Base-by-base conservation (phyloP, 2,888 invertebrate genomes). In the Drosophila vallismaia region DNA sequence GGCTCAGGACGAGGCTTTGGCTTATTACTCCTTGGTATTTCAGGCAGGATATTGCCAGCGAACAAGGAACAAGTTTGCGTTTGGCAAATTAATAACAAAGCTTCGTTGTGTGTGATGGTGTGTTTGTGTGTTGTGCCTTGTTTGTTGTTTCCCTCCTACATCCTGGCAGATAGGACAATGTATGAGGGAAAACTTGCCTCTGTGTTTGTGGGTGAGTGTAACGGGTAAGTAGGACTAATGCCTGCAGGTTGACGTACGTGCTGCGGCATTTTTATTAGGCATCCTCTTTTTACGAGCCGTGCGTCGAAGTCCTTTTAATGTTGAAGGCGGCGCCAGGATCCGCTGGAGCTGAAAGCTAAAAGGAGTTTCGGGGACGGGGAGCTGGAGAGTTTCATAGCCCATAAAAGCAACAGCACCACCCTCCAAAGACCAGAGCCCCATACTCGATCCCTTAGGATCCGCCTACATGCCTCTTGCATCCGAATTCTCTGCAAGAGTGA, bases 181-280 rank as follows among this genome's bases (percentile, higher is more conserved):
- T 64, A 29, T 49, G 46, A 53, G 42, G 28, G 12, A 38, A 40
- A 40, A 6, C 12, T 38, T 40, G 53, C 28, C 31, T 62, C 29
- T 52, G 62, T 60, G 46, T 28, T 24, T 29, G 44, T 55, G 64
- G 31, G 49, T 52, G 59, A 62, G 46, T 55, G 68, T 36, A 46
- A 28, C 36, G 58, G 59, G 42, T 71, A 69, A 67, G 79, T 77
- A 75, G 53, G 76, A 58, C 83, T 82, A 82, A 82, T 85, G 86
- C 74, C 86, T 73, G 72, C 71, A 84, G 83, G 82, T 81, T 85
- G 86, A 79, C 49, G 86, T 83, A 87, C 86, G 88, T 86, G 88
- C 88, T 79, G 86, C 48, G 86, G 86, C 86, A 86, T 87, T 87
- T 86, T 86, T 86, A 86, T 86, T 88, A 86, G 86, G 83, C 83